Evolutionary conservation across 2,113 vertebrate genomes (phyloP).

Genomic region (Pachypanchax playfairii): DNA sequence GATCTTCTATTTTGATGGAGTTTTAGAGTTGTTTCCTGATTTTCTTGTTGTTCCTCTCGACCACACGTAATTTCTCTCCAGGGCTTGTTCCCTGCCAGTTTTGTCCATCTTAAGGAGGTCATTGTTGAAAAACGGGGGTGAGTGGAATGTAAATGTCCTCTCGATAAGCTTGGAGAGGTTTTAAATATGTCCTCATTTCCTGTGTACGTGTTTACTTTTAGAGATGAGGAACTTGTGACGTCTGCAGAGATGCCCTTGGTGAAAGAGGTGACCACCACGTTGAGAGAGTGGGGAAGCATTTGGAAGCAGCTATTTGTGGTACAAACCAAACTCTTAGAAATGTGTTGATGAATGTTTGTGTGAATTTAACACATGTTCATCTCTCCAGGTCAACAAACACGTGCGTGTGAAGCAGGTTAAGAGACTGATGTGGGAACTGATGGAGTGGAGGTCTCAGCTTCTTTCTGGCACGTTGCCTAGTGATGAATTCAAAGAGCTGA

Average conservation of each 20-base stretch:
- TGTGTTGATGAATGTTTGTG: background rate
- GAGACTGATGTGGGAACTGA: constrained; percentile 92
- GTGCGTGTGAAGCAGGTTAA: constrained; percentile 86
- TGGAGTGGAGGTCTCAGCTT: constrained; percentile 98
- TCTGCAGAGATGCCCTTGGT: constrained; percentile 93
- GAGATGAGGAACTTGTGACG: constrained; percentile 82
- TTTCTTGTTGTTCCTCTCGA: background rate
- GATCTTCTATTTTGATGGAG: background rate
- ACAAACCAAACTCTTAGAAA: constrained; percentile 41
- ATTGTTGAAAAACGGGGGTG: constrained; percentile 88
- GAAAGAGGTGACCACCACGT: constrained; percentile 93
- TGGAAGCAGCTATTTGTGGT: constrained; percentile 99
- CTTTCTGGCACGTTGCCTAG: constrained; percentile 94
- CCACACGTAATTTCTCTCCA: constrained; percentile 48
- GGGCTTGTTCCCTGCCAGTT: constrained; percentile 93
- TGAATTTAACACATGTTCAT: constrained; percentile 14
- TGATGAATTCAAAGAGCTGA: constrained; percentile 96
- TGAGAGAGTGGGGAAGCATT: constrained; percentile 96
- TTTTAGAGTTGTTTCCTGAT: background rate
- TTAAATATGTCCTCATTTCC: background rate
- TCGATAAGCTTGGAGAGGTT: background rate
- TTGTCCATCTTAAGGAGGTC: constrained; percentile 89
- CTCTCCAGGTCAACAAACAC: constrained; percentile 84
- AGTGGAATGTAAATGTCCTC: constrained; percentile 7
- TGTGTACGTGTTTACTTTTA: constrained; percentile 45